Evolutionary conservation across 2,888 invertebrate species (phyloP).

Genomic region (Pegoplata infirma): DNA sequence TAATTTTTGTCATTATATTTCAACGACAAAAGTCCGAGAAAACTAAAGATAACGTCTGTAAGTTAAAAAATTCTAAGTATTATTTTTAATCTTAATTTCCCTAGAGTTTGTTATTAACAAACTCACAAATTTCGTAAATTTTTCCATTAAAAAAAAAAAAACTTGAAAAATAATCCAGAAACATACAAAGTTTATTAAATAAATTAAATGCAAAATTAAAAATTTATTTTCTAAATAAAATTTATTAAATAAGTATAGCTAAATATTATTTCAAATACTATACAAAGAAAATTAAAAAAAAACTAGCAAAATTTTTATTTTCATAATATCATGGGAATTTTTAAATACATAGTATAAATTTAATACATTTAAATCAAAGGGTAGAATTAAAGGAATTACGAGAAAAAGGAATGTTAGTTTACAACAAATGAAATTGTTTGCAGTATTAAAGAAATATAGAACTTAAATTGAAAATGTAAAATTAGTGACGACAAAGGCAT

Average conservation of each 20-base stretch:
- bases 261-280: slow-evolving; percentile 7
- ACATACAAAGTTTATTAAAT: background rate
- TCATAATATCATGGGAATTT: background rate
- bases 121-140: too few relatives aligned
- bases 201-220: background rate
- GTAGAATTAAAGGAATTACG: background rate
- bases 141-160: too few relatives aligned
- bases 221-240: slow-evolving; percentile 9
- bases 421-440: background rate
- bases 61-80: too few relatives aligned
- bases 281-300: slow-evolving; percentile 1
- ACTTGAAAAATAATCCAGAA: too few relatives aligned
- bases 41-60: too few relatives aligned
- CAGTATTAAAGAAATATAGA: background rate
- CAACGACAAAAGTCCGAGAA: too few relatives aligned
- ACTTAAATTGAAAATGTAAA: background rate
- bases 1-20: too few relatives aligned
- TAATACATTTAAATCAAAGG: background rate
- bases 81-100: too few relatives aligned
- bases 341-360: background rate
- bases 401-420: slow-evolving; percentile 29
- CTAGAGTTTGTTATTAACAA: too few relatives aligned
- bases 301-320: background rate
- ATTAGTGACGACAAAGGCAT: background rate
- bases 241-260: slow-evolving; percentile 28